Evolutionary conservation across 2,888 invertebrate genomes (phyloP).

Genomic region (Drosophila multiciliata): DNA sequence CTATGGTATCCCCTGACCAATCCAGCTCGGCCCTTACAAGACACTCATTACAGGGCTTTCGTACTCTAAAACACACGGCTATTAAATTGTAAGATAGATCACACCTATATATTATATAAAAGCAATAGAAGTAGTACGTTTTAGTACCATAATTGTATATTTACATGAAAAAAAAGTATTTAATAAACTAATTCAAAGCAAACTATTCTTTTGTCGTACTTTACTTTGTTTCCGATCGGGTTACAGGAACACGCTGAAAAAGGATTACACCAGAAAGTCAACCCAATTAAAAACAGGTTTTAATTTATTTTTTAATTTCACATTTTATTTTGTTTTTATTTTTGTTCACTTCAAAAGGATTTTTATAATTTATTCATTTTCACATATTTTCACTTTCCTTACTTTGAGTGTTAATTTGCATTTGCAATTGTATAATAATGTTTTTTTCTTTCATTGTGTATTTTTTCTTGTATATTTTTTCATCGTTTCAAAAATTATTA

Average conservation of each 20-base stretch:
- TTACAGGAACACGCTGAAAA: not conserved
- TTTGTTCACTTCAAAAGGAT: conserved; percentile 82
- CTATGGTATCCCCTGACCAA: conserved; percentile 19
- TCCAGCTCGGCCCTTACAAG: conserved; percentile 22
- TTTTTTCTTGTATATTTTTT: conserved; percentile 50
- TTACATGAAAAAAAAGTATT: conserved; percentile 35
- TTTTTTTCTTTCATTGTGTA: conserved; percentile 50
- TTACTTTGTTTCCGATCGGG: not conserved
- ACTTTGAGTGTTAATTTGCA: conserved; percentile 75
- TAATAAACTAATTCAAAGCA: conserved; percentile 53
- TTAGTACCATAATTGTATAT: conserved; percentile 63
- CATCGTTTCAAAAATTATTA: conserved; percentile 72
- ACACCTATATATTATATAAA: conserved; percentile 13
- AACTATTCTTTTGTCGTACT: not conserved
- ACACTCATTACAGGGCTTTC: conserved; percentile 31
- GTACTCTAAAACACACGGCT: conserved; percentile 27
- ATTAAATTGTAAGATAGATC: conserved; percentile 27
- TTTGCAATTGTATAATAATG: conserved; percentile 78
- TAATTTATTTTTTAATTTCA: conserved; percentile 69
- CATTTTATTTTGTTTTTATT: conserved; percentile 76
- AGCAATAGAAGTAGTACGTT: conserved; percentile 62
- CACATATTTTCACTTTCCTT: conserved; percentile 77
- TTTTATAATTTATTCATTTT: conserved; percentile 79
- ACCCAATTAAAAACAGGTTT: not conserved
- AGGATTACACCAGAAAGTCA: not conserved